A percentile compares a stretch with the other conserved stretches of the same genome.
Evolutionary conservation across 2,888 invertebrate genomes (phyloP).

Genomic region (Tetranychus piercei): DNA sequence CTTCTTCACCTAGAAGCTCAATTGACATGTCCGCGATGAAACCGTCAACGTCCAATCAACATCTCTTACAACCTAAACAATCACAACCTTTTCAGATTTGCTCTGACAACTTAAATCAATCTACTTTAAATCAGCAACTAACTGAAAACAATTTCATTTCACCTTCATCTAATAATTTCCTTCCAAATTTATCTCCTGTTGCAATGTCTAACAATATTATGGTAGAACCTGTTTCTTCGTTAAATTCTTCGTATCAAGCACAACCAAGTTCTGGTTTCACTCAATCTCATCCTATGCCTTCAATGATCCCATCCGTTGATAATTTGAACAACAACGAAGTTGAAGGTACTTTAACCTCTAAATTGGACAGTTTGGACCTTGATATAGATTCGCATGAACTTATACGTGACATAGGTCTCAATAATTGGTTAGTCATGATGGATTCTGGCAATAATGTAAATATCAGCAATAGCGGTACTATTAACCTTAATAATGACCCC

Average conservation of each 20-base stretch:
- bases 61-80: constrained; percentile 2
- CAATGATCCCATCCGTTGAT: neutral
- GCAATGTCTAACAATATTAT: neutral
- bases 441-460: constrained; percentile 15
- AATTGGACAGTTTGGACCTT: constrained; percentile 23
- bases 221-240: neutral
- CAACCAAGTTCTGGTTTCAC: neutral
- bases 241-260: neutral
- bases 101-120: neutral
- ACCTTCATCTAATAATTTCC: neutral
- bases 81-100: neutral
- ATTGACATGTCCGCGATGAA: neutral
- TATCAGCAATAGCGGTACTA: neutral
- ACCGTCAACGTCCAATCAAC: constrained; percentile 1
- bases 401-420: constrained; percentile 19
- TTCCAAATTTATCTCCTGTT: neutral
- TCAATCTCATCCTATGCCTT: neutral
- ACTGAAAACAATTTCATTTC: neutral
- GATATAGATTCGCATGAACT: constrained; percentile 25
- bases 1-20: neutral
- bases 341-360: constrained; percentile 12
- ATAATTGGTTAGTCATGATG: constrained; percentile 19
- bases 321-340: constrained; percentile 8
- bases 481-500: neutral
- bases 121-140: neutral